Evolutionary conservation across 2,113 vertebrate species (phyloP), one percentile per base, ranked within the genome.

Genomic region (Onychorhynchus coronatus): DNA sequence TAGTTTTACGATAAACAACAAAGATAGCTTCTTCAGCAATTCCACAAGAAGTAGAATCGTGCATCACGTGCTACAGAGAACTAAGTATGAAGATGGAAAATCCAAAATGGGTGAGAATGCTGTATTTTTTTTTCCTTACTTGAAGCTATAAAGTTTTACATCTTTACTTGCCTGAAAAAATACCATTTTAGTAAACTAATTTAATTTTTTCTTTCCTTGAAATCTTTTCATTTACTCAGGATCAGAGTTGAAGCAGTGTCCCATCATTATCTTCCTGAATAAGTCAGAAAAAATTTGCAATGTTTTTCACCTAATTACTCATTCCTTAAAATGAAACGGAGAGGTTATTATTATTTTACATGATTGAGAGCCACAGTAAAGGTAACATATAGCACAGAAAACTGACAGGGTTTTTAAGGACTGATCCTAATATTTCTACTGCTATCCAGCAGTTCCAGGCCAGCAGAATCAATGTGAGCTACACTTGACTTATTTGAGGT

Each of bases 1-100:
- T 94, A 99, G 99, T 88, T 99, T 99, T 95, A 99, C 99, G 2
- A 99, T 99, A 98, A 99, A 99, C 98, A 99, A 99, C 96, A 99
- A 99, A 96, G 98, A 99, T 92, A 99, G 99, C 25, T 99, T 99
- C 98, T 99, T 99, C 98, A 99, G 99, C 96, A 99, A 99, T 92
- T 99, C 99, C 31, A 99, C 99, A 55, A 98, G 99, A 96, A 99
- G 99, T 96, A 98, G 99, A 94, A 99, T 99, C 28, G 99, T 99
- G 25, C 99, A 99, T 96, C 99, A 99, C 71, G 98, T 99, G 93
- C 98, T 99, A 41, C 99, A 99, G 95, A 99, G 99, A 89, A 99
- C 99, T 14, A 99, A 99, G 88, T 99, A 99, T 63, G 99, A 99
- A 97, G 99, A 99, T 9, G 99, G 99, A 44, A 99, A 99, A 96